Percentiles rank a stretch among this genome's conserved stretches.
Evolutionary conservation across 2,888 invertebrate species (phyloP).

Genomic region (Laothoe populi): DNA sequence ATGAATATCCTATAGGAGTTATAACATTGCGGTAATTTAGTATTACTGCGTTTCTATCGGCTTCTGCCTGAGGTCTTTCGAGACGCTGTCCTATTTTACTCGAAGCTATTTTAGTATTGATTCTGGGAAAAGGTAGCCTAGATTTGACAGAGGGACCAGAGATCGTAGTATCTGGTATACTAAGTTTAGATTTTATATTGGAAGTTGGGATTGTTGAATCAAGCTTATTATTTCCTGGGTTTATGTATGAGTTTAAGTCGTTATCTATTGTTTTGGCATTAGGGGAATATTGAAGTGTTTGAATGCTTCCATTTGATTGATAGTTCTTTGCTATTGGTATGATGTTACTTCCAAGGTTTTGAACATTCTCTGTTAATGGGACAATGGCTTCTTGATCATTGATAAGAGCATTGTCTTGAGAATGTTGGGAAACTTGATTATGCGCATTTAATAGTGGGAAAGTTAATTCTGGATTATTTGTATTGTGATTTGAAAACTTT

Average conservation of each 20-base stretch:
- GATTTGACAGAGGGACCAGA: not conserved
- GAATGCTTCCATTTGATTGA: too few relatives aligned
- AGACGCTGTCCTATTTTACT: slow-evolving; percentile 29
- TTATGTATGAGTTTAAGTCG: not conserved
- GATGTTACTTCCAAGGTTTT: not conserved
- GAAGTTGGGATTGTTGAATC: not conserved
- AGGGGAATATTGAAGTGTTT: not conserved
- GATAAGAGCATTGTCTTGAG: not conserved
- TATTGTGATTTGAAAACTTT: not conserved
- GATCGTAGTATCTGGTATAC: too few relatives aligned
- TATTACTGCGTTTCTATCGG: slow-evolving; percentile 62
- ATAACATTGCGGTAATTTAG: slow-evolving; percentile 59
- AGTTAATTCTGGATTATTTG: not conserved
- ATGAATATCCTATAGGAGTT: slow-evolving; percentile 63
- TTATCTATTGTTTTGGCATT: not conserved
- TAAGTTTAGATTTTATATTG: not conserved
- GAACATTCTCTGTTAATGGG: not conserved
- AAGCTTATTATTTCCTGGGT: too few relatives aligned
- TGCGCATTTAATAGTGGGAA: not conserved
- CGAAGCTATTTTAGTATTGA: too few relatives aligned
- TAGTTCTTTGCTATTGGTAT: not conserved
- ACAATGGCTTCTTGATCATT: not conserved
- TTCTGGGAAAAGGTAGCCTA: not conserved
- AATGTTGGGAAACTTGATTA: not conserved
- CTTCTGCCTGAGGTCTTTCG: slow-evolving; percentile 56